Conservation (phyloP, 2,113 vertebrate genomes). For the Astur gentilis region DNA sequence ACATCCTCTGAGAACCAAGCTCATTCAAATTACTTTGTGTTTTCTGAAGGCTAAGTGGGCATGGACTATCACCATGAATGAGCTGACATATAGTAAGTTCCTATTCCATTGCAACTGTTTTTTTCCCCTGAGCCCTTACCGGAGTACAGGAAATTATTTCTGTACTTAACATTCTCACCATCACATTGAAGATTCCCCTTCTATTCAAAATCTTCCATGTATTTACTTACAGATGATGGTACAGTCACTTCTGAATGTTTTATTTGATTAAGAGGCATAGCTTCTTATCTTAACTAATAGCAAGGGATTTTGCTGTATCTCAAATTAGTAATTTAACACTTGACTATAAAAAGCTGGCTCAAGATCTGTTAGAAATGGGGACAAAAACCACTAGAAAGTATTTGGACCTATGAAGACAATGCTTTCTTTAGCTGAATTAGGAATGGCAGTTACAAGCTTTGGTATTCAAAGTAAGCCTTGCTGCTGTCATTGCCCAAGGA, state of each 20-base stretch:
- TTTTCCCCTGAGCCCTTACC: background rate
- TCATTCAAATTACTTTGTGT: background rate
- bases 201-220: background rate
- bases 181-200: background rate
- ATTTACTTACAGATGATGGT: background rate
- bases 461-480: background rate
- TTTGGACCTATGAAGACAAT: background rate
- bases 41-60: background rate
- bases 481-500: background rate
- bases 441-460: background rate
- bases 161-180: background rate
- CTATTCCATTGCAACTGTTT: background rate
- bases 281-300: background rate
- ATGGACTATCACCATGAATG: background rate
- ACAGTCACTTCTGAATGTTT: background rate
- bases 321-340: background rate
- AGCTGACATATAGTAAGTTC: background rate
- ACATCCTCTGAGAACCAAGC: background rate
- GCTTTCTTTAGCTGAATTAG: background rate
- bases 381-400: background rate
- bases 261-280: background rate
- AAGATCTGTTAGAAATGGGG: background rate
- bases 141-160: background rate
- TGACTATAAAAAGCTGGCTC: background rate
- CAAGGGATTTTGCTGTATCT: background rate